Percentiles rank a stretch among this genome's conserved stretches.
Evolutionary conservation across 1,140 invertebrate genomes (phyloP).

Genomic region (Neodiprion fabricii): DNA sequence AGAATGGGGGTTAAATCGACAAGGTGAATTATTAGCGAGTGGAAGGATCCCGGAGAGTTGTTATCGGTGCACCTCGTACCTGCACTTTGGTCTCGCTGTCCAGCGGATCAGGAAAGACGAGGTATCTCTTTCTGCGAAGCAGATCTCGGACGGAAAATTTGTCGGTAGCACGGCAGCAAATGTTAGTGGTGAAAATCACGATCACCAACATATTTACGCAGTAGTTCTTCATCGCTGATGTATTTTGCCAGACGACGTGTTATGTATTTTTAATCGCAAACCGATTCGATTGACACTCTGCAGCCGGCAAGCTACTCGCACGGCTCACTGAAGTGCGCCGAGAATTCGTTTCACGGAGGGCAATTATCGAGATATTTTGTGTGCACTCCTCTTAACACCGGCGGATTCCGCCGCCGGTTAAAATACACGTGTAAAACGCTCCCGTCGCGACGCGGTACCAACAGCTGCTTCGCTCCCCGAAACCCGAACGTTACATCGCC

Average conservation of each 20-base stretch:
- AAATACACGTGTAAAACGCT: no score
- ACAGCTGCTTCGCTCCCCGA: background rate
- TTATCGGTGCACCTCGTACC: constrained; percentile 28
- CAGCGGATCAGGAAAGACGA: constrained; percentile 46
- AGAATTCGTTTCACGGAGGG: background rate
- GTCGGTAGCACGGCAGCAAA: background rate
- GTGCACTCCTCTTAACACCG: constrained; percentile 36
- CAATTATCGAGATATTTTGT: constrained; percentile 37
- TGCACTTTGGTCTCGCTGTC: constrained; percentile 52
- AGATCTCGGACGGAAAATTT: constrained; percentile 21
- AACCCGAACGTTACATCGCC: background rate
- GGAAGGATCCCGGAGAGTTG: background rate
- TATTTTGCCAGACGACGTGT: background rate
- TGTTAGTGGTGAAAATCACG: background rate
- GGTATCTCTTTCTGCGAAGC: constrained; percentile 35
- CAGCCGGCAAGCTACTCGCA: no score
- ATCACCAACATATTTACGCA: background rate
- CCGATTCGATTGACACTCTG: no score
- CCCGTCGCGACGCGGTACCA: background rate
- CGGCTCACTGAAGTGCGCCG: no score
- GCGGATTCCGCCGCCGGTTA: background rate
- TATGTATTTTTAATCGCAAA: no score
- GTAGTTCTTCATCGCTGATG: background rate
- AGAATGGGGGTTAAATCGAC: no score
- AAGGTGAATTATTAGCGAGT: background rate